Conservation (phyloP, 2,888 invertebrate genomes). For the Tenthredo scrophulariae region DNA sequence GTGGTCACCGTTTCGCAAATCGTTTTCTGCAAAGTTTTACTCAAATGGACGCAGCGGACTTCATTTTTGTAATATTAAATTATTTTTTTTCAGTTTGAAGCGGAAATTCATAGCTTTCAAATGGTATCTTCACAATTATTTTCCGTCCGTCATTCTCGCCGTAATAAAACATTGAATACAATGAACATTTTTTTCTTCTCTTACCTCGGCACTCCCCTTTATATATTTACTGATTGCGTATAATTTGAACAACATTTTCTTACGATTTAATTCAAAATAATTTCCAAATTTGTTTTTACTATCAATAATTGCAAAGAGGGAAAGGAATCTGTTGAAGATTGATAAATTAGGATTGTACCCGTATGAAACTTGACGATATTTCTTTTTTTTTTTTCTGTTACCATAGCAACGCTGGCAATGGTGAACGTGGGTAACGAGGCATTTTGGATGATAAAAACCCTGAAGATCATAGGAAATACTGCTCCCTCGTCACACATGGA, state of each 20-base stretch:
- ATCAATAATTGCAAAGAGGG: background rate
- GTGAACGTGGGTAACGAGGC: constrained; percentile 20
- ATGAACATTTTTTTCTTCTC: too few species aligned
- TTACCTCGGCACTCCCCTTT: too few species aligned
- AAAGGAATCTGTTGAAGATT: background rate
- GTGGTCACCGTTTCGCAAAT: too few species aligned
- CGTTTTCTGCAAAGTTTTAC: too few species aligned
- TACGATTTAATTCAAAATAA: background rate
- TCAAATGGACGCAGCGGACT: too few species aligned
- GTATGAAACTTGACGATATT: background rate
- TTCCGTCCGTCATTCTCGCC: too few species aligned
- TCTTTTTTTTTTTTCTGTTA: background rate
- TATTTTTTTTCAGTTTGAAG: too few species aligned
- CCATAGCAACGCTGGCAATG: constrained; percentile 25
- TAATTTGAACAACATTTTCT: background rate
- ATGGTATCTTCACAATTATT: too few species aligned
- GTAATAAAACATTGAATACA: too few species aligned
- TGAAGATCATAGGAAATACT: background rate
- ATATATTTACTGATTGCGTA: background rate
- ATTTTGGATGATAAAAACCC: background rate
- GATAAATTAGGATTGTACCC: background rate
- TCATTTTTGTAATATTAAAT: too few species aligned
- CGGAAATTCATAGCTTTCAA: too few species aligned
- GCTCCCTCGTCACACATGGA: background rate
- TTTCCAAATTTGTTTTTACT: background rate